Conservation (phyloP, 1,140 invertebrate species). For the Ceratosolen solmsi region DNA sequence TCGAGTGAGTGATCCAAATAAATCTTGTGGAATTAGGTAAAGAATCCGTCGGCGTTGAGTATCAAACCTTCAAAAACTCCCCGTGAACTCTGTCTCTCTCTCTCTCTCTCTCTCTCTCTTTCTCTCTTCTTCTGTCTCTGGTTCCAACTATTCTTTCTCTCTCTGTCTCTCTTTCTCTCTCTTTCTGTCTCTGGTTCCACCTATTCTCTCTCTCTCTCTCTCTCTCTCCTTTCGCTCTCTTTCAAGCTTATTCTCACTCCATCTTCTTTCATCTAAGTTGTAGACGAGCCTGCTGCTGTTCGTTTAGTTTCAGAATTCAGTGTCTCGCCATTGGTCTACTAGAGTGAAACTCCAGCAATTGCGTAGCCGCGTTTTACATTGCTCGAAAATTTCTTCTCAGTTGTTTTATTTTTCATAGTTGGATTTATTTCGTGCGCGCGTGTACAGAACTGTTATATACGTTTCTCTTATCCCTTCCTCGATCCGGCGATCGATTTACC, state of each 20-base stretch:
- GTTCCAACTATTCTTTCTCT: too few relatives aligned
- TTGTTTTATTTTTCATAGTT: not conserved
- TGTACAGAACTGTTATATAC: too few relatives aligned
- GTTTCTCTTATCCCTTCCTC: not conserved
- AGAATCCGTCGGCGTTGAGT: not conserved
- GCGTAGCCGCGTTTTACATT: not conserved
- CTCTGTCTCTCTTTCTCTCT: not conserved
- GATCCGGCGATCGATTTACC: not conserved
- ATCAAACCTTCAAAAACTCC: constrained; percentile 39
- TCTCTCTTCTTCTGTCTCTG: not conserved
- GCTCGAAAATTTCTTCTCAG: not conserved
- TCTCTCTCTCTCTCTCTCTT: constrained; percentile 26
- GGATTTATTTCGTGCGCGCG: not conserved
- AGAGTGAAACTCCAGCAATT: constrained; percentile 29
- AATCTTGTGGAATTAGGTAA: not conserved
- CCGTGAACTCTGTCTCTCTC: not conserved
- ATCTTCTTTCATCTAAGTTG: constrained; percentile 1
- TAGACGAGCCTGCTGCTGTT: not conserved
- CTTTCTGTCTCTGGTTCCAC: not conserved
- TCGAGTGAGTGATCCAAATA: too few relatives aligned
- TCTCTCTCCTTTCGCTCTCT: not conserved
- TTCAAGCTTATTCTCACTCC: not conserved
- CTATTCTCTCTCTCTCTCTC: not conserved
- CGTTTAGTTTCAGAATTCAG: constrained; percentile 22
- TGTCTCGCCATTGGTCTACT: not conserved